phyloP scores from a whole-genome alignment of 2,797 vertebrate species.

The Circus cinereus region DNA sequence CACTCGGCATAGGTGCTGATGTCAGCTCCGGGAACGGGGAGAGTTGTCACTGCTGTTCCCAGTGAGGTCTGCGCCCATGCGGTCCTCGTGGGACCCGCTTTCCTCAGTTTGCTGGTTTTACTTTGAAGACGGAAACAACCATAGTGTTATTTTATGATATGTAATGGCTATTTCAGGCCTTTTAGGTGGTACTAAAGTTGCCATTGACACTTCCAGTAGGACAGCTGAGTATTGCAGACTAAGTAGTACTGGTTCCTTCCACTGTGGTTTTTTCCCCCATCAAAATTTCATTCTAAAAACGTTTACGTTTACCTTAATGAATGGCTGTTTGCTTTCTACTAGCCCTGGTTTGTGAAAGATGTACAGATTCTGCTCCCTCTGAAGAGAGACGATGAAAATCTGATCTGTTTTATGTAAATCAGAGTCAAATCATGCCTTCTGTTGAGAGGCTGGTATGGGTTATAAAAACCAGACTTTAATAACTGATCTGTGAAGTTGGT shows the following conservation, averaged over 20 bases:
- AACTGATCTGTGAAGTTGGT: neutral
- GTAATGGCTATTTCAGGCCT: neutral
- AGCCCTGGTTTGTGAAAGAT: neutral
- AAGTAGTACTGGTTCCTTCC: neutral
- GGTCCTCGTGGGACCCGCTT: neutral
- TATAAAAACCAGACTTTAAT: neutral
- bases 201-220: neutral
- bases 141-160: neutral
- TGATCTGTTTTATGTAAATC: neutral
- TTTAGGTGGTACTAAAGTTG: neutral
- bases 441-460: neutral
- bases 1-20: neutral
- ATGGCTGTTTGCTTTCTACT: neutral
- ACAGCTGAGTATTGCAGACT: neutral
- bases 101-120: neutral
- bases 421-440: neutral
- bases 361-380: neutral
- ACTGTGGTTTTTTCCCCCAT: neutral
- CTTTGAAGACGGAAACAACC: neutral
- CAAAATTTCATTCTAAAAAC: neutral
- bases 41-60: neutral
- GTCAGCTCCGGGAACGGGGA: neutral
- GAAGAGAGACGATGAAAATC: neutral
- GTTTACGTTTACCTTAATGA: neutral
- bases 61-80: neutral